phyloP scores from a whole-genome alignment of 2,888 invertebrate species.

The Platycnemis pennipes region DNA sequence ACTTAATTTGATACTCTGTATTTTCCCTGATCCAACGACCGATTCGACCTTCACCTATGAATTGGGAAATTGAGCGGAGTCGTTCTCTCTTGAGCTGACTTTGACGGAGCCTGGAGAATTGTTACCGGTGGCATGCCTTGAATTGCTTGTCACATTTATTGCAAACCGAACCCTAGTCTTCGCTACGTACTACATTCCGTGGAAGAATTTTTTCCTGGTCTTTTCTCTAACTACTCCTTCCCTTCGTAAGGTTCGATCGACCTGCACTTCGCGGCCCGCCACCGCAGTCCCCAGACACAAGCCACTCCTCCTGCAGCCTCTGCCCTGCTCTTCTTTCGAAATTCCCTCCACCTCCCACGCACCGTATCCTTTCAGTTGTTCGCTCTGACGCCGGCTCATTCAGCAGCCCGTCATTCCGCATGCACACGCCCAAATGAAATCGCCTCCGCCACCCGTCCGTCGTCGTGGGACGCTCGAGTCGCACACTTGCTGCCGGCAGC shows the following conservation, averaged over 20 bases:
- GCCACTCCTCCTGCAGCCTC: neutral
- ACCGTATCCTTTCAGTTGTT: no score
- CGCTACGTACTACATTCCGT: neutral
- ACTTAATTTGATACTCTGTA: no score
- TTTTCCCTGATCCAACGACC: neutral
- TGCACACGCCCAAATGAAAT: neutral
- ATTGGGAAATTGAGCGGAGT: neutral
- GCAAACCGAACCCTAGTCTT: neutral
- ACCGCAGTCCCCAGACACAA: neutral
- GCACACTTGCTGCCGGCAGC: no score
- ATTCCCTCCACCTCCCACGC: neutral
- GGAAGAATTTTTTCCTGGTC: neutral
- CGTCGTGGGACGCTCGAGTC: neutral
- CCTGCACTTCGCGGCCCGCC: neutral
- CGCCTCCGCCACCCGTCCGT: neutral
- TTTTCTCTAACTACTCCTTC: neutral
- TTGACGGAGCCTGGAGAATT: neutral
- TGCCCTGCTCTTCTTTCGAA: neutral
- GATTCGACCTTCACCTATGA: neutral
- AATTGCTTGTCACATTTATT: neutral
- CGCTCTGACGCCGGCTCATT: neutral
- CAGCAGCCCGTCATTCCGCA: neutral
- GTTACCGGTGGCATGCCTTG: neutral
- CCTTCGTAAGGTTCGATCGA: neutral
- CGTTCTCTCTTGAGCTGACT: neutral